These are phyloP conservation scores for Parascotia fuliginaria DNA, from an alignment of 2,888 invertebrate species.

Conservation along the genomic window DNA sequence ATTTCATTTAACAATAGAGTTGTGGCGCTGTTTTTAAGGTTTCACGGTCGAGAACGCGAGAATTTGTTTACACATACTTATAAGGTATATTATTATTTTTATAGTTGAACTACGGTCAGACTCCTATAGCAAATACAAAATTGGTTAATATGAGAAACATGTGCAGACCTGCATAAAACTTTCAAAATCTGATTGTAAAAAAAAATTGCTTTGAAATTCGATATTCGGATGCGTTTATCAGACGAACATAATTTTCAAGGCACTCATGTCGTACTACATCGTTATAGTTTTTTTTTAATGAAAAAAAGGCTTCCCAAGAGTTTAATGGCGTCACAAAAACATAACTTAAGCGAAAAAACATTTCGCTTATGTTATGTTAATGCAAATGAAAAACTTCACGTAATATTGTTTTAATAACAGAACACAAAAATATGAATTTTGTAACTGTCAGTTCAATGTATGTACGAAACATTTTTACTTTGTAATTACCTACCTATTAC, in stretches of 20 bases:
- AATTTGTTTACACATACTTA: constrained; percentile 2
- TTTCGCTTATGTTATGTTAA: too few species aligned
- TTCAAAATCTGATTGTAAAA: constrained; percentile 5
- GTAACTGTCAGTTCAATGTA: too few species aligned
- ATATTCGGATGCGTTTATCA: constrained; percentile 16
- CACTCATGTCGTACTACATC: neutral
- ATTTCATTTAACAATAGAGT: constrained; percentile 9
- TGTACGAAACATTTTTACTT: too few species aligned
- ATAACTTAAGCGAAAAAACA: too few species aligned
- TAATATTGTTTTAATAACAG: too few species aligned
- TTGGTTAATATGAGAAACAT: neutral
- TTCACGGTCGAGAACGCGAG: constrained; percentile 10
- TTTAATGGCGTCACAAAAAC: neutral
- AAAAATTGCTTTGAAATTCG: constrained; percentile 7
- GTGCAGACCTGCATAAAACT: neutral
- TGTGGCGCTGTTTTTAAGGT: constrained; percentile 7
- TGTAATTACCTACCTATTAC: too few species aligned
- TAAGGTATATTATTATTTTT: neutral
- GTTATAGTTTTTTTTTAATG: neutral
- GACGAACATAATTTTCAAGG: constrained; percentile 3
- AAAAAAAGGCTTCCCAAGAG: neutral
- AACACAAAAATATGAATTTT: too few species aligned
- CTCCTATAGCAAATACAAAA: neutral
- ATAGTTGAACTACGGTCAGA: neutral
- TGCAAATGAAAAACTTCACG: too few species aligned